Evolutionary conservation across 2,113 vertebrate species (phyloP), one percentile per base, ranked within the genome.

Genomic region (Eubucco bourcierii): DNA sequence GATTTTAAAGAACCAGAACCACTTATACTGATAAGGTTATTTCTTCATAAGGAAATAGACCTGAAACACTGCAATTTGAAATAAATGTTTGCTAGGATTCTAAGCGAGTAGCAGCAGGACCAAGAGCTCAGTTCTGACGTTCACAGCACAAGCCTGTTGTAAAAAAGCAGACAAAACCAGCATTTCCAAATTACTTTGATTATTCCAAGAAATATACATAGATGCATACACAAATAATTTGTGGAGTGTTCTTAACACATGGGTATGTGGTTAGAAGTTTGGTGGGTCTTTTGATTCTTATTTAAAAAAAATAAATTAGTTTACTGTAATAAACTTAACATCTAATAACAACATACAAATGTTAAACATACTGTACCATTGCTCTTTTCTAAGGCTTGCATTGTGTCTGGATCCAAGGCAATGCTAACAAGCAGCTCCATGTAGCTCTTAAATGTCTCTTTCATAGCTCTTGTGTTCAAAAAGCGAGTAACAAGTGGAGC

Each of bases 381-480:
- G 88, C 98, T 98, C 95, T 97, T 98, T 97, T 99, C 99, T 79
- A 99, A 97, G 34, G 98, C 98, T 56, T 98, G 97, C 98, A 99
- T 98, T 73, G 98, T 98, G 87, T 99, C 98, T 77, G 99, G 98
- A 33, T 99, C 98, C 96, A 99, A 96, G 83, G 98, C 98, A 82
- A 99, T 96, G 90, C 99, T 98, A 95, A 99, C 98, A 60, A 99
- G 99, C 90, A 99, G 97, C 93, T 99, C 99, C 97, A 99, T 98
- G 71, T 99, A 99, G 97, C 98, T 99, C 97, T 97, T 99, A 94
- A 99, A 99, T 29, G 99, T 99, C 82, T 99, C 99, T 95, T 99
- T 99, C 99, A 99, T 99, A 72, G 98, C 99, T 96, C 99, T 98
- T 56, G 99, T 99, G 95, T 99, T 99, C 91, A 99, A 98, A 95